These are phyloP conservation scores for Coreoperca whiteheadi DNA, from an alignment of 2,113 vertebrate species.

Conservation along the genomic window DNA sequence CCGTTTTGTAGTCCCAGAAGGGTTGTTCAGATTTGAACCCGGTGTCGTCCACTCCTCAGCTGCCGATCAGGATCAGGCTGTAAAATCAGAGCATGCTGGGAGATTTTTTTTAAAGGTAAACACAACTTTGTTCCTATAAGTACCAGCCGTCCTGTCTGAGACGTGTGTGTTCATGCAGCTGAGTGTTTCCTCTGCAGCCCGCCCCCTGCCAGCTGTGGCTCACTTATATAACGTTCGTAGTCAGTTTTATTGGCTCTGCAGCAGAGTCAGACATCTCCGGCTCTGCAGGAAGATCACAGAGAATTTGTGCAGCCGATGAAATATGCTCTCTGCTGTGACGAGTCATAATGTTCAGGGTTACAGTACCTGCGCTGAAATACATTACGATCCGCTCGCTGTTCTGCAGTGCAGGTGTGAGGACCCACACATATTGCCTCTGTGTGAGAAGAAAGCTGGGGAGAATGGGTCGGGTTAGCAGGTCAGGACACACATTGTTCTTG, in stretches of 20 bases:
- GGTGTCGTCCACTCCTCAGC: background rate
- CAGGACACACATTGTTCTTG: background rate
- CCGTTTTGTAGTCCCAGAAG: background rate
- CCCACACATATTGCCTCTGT: background rate
- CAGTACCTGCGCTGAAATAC: conserved; percentile 27
- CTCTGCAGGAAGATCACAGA: conserved; percentile 27
- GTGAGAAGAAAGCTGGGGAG: conserved; percentile 15
- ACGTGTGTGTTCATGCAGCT: conserved; percentile 1
- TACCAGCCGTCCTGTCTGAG: background rate
- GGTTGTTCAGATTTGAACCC: background rate
- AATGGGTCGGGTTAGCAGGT: conserved; percentile 5
- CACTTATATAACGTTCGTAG: conserved; percentile 34
- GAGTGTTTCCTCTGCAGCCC: conserved; percentile 18
- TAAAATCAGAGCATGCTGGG: conserved; percentile 10
- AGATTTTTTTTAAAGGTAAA: conserved; percentile 46
- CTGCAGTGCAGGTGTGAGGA: background rate
- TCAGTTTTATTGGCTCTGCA: conserved; percentile 50
- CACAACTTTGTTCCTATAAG: conserved; percentile 6
- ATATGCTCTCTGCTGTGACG: conserved; percentile 27
- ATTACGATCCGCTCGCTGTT: conserved; percentile 1
- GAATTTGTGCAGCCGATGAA: conserved; percentile 40
- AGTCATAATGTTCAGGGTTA: conserved; percentile 33
- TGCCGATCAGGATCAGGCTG: background rate
- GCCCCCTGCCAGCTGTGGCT: conserved; percentile 44
- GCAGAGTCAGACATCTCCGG: conserved; percentile 20